A percentile compares a stretch with the other conserved stretches of the same genome.
Conservation (phyloP, 2,888 invertebrate genomes). For the Urechis unicinctus region DNA sequence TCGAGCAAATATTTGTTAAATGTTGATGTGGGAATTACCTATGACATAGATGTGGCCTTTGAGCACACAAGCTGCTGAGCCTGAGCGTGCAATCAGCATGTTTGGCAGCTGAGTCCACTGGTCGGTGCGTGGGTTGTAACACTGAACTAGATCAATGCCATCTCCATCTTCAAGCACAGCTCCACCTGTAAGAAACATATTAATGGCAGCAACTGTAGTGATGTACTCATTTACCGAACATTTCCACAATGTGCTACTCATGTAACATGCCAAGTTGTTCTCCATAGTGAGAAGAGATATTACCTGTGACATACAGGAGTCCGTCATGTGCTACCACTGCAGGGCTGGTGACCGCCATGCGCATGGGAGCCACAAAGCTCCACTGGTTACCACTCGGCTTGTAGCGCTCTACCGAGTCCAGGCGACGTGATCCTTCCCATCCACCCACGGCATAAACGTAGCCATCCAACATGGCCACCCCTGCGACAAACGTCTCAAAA, state of each 20-base stretch:
- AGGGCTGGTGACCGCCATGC: constrained; percentile 53
- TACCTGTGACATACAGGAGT: constrained; percentile 53
- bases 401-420: constrained; percentile 53
- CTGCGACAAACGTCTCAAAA: constrained; percentile 38
- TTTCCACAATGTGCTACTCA: too few relatives aligned
- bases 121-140: constrained; percentile 51
- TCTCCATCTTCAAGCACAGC: constrained; percentile 55
- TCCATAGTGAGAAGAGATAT: not conserved
- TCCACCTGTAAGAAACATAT: constrained; percentile 38
- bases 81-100: constrained; percentile 54
- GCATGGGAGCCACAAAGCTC: constrained; percentile 51
- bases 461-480: constrained; percentile 54
- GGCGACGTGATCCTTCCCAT: constrained; percentile 52
- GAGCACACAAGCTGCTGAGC: constrained; percentile 54
- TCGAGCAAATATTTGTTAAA: not conserved
- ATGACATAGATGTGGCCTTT: constrained; percentile 53
- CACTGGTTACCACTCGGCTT: constrained; percentile 51
- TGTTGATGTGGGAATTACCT: constrained; percentile 36
- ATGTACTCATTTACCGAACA: too few relatives aligned
- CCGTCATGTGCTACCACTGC: constrained; percentile 53
- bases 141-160: constrained; percentile 52
- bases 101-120: constrained; percentile 52
- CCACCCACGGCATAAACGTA: constrained; percentile 55
- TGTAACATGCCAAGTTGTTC: not conserved
- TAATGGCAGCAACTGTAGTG: not conserved